These are phyloP conservation scores for Vespertilio murinus DNA, from an alignment of 2,797 vertebrate genomes.

Conservation along the genomic window DNA sequence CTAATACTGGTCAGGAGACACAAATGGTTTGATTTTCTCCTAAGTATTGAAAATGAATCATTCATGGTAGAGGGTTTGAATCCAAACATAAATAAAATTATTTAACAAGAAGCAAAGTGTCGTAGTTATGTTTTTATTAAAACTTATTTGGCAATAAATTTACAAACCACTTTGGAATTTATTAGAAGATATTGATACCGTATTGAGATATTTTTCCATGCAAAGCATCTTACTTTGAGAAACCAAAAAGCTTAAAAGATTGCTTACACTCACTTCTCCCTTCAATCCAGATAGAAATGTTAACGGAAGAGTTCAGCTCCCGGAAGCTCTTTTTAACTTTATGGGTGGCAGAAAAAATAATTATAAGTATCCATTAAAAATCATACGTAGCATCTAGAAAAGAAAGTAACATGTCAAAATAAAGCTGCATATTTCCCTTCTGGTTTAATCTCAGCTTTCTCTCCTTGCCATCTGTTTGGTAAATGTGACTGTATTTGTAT, in stretches of 20 bases:
- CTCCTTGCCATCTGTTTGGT: conserved; percentile 72
- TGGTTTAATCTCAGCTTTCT: conserved; percentile 60
- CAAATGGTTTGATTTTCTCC: not conserved
- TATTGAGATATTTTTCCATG: not conserved
- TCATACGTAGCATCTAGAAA: conserved; percentile 55
- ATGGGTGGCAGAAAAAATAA: conserved; percentile 52
- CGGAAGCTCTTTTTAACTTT: conserved; percentile 32
- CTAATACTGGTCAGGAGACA: not conserved
- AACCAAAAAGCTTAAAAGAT: not conserved
- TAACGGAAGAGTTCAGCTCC: conserved; percentile 27
- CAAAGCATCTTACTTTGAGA: conserved; percentile 27
- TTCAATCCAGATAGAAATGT: conserved; percentile 39
- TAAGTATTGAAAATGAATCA: not conserved
- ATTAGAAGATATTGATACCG: conserved; percentile 32
- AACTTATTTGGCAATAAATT: not conserved
- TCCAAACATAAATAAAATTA: not conserved
- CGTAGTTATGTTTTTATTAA: not conserved
- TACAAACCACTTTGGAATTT: conserved; percentile 11
- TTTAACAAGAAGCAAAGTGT: not conserved
- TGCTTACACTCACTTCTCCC: not conserved
- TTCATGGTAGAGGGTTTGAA: not conserved
- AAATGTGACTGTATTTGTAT: conserved; percentile 61
- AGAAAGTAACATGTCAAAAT: conserved; percentile 68
- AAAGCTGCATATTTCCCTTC: conserved; percentile 70
- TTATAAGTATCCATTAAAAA: conserved; percentile 65